A percentile compares a stretch with the other conserved stretches of the same genome.
These are phyloP conservation scores for Equus quagga DNA, from an alignment of 2,113 vertebrate genomes.

Conservation along the genomic window DNA sequence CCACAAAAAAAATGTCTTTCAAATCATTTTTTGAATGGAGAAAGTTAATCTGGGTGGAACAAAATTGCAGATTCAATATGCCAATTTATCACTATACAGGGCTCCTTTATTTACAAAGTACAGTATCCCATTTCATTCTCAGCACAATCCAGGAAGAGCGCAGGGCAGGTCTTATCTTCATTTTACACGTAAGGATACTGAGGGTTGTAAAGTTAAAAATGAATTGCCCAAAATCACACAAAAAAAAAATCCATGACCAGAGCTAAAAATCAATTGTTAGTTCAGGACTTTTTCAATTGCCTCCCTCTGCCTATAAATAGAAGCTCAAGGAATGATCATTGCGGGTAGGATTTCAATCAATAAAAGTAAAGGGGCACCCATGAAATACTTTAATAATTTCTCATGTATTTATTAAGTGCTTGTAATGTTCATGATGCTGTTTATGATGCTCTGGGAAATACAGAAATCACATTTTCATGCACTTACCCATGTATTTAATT, in stretches of 20 bases:
- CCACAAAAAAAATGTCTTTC: neutral
- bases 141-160: neutral
- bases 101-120: neutral
- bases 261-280: neutral
- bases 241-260: neutral
- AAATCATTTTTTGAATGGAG: constrained; percentile 8
- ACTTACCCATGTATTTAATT: neutral
- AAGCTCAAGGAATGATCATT: neutral
- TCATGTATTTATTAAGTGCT: neutral
- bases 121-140: neutral
- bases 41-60: neutral
- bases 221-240: neutral
- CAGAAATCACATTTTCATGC: neutral
- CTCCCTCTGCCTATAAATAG: neutral
- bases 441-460: neutral
- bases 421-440: neutral
- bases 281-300: neutral
- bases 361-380: neutral
- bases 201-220: neutral
- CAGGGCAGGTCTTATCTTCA: neutral
- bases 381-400: constrained; percentile 4
- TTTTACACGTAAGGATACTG: neutral
- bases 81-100: neutral
- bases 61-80: neutral
- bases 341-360: neutral